phyloP scores from a whole-genome alignment of 2,113 vertebrate genomes.

The Albula goreensis region DNA sequence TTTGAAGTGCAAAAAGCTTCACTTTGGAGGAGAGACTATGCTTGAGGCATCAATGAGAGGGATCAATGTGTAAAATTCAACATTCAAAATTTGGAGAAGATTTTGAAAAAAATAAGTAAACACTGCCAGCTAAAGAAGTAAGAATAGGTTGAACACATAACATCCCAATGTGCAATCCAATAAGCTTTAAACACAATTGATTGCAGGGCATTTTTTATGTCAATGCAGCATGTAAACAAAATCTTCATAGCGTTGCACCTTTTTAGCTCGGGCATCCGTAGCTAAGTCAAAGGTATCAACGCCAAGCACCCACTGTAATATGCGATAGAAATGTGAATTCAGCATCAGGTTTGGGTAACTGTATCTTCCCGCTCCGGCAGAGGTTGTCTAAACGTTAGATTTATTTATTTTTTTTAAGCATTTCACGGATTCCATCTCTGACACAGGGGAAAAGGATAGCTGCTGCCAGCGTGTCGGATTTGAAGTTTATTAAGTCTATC shows the following conservation, averaged over 20 bases:
- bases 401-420: not conserved
- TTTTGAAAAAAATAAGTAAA: too few species aligned
- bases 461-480: constrained; percentile 62
- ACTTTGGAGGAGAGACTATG: too few species aligned
- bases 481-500: constrained; percentile 72
- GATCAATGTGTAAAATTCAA: not conserved
- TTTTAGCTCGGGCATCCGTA: not conserved
- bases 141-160: not conserved
- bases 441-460: constrained; percentile 42
- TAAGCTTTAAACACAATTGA: not conserved
- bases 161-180: not conserved
- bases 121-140: not conserved
- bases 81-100: not conserved
- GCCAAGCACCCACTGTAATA: not conserved
- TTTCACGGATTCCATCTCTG: constrained; percentile 37
- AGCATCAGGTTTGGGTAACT: not conserved
- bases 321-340: not conserved
- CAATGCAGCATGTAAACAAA: not conserved
- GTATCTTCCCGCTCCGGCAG: not conserved
- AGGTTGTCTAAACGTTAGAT: constrained; percentile 52
- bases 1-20: too few species aligned
- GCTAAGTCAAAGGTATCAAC: not conserved
- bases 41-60: too few species aligned
- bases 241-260: not conserved
- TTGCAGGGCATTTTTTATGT: not conserved